Base-by-base conservation (phyloP, 2,113 vertebrate genomes). In the Cheilinus undulatus region DNA sequence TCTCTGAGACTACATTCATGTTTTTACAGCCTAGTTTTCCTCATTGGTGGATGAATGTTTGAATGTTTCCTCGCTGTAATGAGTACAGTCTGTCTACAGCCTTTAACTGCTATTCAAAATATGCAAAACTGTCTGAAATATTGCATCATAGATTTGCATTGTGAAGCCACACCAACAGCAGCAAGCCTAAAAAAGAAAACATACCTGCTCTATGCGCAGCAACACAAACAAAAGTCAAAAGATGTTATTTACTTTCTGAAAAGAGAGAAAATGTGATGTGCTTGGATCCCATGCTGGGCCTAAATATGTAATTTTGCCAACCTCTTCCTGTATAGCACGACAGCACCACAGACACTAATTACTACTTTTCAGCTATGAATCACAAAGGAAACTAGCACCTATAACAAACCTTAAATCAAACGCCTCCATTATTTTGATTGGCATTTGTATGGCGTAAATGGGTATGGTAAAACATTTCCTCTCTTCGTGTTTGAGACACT, bases 331-430 rank as follows among this genome's bases (percentile, higher is more conserved):
- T 78, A 43, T 60, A 81, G 45, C 32, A 50, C 14, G 2, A 60
- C 54, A 65, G 64, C 53, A 12, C 52, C n/a, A 2, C 66, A 52
- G 73, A 83, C 71, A 65, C 62, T 83, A 85, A 88, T 88, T 88
- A 70, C 59, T 62, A 62, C 78, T 71, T 64, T 82, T 73, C 73
- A 75, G 43, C 50, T 49, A 23, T 8, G 17, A 79, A 38, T 66
- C 78, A 72, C 78, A 77, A 81, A 58, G 64, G 30, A 67, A 81
- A 66, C 66, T 42, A 53, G 49, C 17, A 72, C 58, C 63, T 71
- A 54, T 66, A 83, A 80, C 63, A 76, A 75, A 78, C 48, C 45
- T 78, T 32, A 42, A 67, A 80, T 67, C 51, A 68, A 68, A 69
- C 45, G 46, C 36, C 67, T 76, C 38, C 27, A 38, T 63, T 81